Evolutionary conservation across 2,888 invertebrate species (phyloP).

Genomic region (Eucriotettix oculatus): DNA sequence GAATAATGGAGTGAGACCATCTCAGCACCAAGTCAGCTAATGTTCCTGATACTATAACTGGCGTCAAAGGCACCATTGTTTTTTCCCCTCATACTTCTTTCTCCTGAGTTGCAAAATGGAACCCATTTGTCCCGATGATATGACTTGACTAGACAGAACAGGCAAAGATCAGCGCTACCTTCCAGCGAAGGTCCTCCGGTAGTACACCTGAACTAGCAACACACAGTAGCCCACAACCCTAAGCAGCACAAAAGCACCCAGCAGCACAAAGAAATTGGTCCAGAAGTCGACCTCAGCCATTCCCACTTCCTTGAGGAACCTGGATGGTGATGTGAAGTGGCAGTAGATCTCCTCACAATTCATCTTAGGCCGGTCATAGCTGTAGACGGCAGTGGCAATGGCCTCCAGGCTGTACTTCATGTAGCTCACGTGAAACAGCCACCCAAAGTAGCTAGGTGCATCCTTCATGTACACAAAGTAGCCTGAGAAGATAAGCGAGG

Average conservation of each 20-base stretch:
- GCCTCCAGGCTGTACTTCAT: conserved; percentile 80
- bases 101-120: no score
- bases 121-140: no score
- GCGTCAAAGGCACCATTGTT: no score
- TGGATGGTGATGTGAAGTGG: conserved; percentile 48
- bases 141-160: no score
- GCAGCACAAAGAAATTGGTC: conserved; percentile 44
- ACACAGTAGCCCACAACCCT: conserved; percentile 44
- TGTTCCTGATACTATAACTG: no score
- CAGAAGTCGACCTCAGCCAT: conserved; percentile 49
- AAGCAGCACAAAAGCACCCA: conserved; percentile 42
- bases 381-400: conserved; percentile 63
- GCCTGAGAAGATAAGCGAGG: conserved; percentile 81
- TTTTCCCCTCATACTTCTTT: no score
- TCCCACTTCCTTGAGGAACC: conserved; percentile 59
- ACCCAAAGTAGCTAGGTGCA: conserved; percentile 58
- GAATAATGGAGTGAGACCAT: no score
- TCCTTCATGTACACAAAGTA: conserved; percentile 77
- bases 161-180: no score
- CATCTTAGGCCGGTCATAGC: conserved; percentile 57
- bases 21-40: no score
- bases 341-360: conserved; percentile 61
- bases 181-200: no score
- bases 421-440: conserved; percentile 79
- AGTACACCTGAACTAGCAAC: neutral